These are phyloP conservation scores for Thyatira batis DNA, from an alignment of 2,888 invertebrate genomes.

Conservation along the genomic window DNA sequence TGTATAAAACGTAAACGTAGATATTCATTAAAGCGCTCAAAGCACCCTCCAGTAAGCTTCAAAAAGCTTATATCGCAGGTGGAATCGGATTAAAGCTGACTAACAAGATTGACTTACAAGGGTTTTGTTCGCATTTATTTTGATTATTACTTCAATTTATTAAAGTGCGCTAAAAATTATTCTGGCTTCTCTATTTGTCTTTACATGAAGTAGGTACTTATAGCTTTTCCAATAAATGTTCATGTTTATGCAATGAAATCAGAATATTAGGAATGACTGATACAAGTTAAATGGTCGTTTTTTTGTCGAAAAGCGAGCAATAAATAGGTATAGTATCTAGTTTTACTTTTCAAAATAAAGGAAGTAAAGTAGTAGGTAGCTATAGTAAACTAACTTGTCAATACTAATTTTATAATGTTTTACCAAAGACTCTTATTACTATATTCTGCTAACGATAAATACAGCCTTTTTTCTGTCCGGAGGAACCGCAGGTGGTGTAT, in stretches of 20 bases:
- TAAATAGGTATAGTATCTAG: too few relatives aligned
- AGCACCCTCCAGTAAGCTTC: conserved; percentile 13
- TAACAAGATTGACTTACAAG: conserved; percentile 15
- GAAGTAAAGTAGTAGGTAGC: too few relatives aligned
- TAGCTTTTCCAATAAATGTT: neutral
- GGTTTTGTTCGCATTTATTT: neutral
- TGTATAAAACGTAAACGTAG: neutral
- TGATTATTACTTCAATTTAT: neutral
- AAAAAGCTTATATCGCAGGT: conserved; percentile 22
- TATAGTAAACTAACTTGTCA: neutral
- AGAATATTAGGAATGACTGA: neutral
- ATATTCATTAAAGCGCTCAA: conserved; percentile 8
- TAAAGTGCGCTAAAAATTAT: neutral
- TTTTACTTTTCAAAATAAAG: too few relatives aligned
- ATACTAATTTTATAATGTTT: neutral
- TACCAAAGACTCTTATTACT: neutral
- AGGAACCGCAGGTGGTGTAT: too few relatives aligned
- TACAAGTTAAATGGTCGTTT: too few relatives aligned
- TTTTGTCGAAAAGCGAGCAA: too few relatives aligned
- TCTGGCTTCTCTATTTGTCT: neutral
- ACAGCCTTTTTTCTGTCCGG: too few relatives aligned
- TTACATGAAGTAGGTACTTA: neutral
- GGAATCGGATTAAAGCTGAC: conserved; percentile 30
- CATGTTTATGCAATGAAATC: neutral
- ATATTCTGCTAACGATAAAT: too few relatives aligned